Evolutionary conservation across 2,113 vertebrate species (phyloP).

Genomic region (Orycteropus afer): DNA sequence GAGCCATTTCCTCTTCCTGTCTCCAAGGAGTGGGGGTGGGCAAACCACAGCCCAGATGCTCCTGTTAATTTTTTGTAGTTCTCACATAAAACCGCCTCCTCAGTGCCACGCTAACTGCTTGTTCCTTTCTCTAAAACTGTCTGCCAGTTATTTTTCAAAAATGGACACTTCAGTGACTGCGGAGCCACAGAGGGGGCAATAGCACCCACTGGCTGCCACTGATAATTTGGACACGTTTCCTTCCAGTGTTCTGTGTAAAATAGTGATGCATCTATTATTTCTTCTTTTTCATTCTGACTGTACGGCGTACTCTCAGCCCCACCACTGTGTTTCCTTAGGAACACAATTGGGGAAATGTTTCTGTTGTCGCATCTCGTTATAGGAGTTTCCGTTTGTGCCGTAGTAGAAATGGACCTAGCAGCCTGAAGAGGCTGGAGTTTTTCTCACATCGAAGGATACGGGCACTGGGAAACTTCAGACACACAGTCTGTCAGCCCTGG

Average conservation of each 20-base stretch:
- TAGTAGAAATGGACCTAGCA: not conserved
- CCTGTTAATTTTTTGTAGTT: not conserved
- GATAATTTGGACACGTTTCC: not conserved
- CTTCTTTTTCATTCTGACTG: not conserved
- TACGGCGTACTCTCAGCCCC: not conserved
- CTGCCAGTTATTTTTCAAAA: not conserved
- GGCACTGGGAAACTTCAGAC: not conserved
- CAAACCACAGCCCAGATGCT: constrained; percentile 47
- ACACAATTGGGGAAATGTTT: not conserved
- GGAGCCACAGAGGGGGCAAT: too few species aligned
- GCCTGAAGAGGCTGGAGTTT: not conserved
- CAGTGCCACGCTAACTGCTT: not conserved
- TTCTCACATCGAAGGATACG: fast-evolving
- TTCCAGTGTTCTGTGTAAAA: not conserved
- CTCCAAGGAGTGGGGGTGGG: not conserved
- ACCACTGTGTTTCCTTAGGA: not conserved
- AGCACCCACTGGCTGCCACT: too few species aligned
- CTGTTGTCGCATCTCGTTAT: not conserved
- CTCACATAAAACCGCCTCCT: constrained; percentile 1
- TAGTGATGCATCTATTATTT: not conserved
- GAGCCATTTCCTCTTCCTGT: constrained; percentile 38
- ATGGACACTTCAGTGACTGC: not conserved
- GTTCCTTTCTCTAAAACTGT: not conserved
- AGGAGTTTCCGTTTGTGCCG: not conserved
- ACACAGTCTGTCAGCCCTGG: fast-evolving